A percentile compares a stretch with the other conserved stretches of the same genome.
These are phyloP conservation scores for Oligia strigilis DNA, from an alignment of 2,888 invertebrate species.

Conservation along the genomic window DNA sequence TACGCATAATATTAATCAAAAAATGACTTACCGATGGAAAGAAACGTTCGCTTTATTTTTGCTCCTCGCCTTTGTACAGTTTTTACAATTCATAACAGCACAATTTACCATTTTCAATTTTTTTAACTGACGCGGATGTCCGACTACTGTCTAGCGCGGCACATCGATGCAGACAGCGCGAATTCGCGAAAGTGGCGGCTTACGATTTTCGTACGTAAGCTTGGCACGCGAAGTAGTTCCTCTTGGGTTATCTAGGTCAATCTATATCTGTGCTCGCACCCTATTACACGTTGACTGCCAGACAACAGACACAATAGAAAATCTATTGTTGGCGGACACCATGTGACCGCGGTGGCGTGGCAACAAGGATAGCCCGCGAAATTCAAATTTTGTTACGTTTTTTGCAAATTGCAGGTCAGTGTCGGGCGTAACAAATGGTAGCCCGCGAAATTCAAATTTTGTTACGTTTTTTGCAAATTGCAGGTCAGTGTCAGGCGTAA, in stretches of 20 bases:
- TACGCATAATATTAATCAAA: slow-evolving; percentile 7
- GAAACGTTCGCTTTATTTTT: slow-evolving; percentile 8
- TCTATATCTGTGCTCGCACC: neutral
- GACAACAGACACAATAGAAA: too few species aligned
- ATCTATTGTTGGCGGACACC: too few species aligned
- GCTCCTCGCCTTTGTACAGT: slow-evolving; percentile 3
- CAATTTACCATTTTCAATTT: slow-evolving; percentile 44
- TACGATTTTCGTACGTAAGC: neutral
- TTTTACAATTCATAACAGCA: slow-evolving; percentile 61
- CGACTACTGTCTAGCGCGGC: neutral
- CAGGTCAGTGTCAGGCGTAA: too few species aligned
- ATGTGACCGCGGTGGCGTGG: too few species aligned
- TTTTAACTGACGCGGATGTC: neutral
- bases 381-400: too few species aligned
- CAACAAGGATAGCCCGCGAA: too few species aligned
- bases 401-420: too few species aligned
- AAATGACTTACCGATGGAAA: slow-evolving; percentile 16
- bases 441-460: too few species aligned
- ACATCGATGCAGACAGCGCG: neutral
- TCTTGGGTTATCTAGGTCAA: slow-evolving; percentile 2
- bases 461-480: too few species aligned
- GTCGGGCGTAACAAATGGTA: too few species aligned
- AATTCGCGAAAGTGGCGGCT: neutral
- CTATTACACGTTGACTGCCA: too few species aligned
- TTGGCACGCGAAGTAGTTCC: neutral